These are phyloP conservation scores for Aproaerema taeniolella DNA, from an alignment of 2,888 invertebrate genomes.

Conservation along the genomic window DNA sequence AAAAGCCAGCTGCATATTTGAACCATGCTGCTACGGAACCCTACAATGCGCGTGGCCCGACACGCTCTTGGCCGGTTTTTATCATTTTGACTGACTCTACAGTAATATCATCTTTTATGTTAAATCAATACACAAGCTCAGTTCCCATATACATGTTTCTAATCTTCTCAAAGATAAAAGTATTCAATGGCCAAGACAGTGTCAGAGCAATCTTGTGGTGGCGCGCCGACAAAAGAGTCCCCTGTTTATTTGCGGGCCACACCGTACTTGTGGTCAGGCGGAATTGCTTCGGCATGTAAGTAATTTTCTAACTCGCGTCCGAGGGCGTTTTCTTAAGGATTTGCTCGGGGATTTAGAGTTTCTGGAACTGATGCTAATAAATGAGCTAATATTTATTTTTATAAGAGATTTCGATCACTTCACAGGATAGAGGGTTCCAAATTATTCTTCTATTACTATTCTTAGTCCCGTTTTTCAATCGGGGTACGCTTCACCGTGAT, in stretches of 20 bases:
- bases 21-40: no score
- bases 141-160: no score
- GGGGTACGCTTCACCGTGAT: no score
- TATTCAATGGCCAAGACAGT: slow-evolving; percentile 54
- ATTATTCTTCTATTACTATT: no score
- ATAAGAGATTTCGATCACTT: not conserved
- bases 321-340: slow-evolving; percentile 51
- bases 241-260: slow-evolving; percentile 63
- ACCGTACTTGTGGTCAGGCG: slow-evolving; percentile 60
- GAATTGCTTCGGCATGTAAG: slow-evolving; percentile 68
- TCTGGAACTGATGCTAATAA: slow-evolving; percentile 23
- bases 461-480: no score
- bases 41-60: no score
- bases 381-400: not conserved
- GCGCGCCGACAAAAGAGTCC: slow-evolving; percentile 59
- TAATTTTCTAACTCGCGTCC: slow-evolving; percentile 69
- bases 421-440: not conserved
- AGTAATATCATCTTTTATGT: no score
- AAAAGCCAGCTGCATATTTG: no score
- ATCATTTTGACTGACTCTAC: no score
- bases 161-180: slow-evolving; percentile 2
- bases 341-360: slow-evolving; percentile 20
- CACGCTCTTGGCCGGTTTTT: no score
- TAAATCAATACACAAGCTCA: no score
- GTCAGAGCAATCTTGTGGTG: slow-evolving; percentile 62